phyloP scores from a whole-genome alignment of 1,140 invertebrate genomes.

The Steinernema feltiae region DNA sequence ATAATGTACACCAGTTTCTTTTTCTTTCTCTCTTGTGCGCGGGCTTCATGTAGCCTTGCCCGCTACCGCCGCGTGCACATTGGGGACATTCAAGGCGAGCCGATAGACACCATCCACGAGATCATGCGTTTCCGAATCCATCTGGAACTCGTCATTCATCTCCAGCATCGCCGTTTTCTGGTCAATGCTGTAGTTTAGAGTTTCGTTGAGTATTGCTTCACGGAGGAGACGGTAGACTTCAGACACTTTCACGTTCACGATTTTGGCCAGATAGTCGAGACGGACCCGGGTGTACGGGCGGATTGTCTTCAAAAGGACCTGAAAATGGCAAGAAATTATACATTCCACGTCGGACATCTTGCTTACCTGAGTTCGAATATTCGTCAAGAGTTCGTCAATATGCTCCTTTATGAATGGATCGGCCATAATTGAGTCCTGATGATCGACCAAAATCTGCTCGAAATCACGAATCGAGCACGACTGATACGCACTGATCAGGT shows the following conservation, averaged over 20 bases:
- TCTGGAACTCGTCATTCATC: background rate
- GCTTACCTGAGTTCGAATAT: conserved; percentile 80
- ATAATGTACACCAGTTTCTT: too few relatives aligned
- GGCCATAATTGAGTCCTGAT: conserved; percentile 94
- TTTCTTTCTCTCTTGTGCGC: too few relatives aligned
- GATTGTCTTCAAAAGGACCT: conserved; percentile 90
- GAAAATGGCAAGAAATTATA: conserved; percentile 16
- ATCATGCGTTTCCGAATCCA: background rate
- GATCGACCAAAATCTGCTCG: conserved; percentile 88
- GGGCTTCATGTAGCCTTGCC: background rate
- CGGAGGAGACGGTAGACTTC: conserved; percentile 95
- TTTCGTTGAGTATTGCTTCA: conserved; percentile 87
- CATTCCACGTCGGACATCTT: background rate
- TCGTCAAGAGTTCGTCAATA: conserved; percentile 92
- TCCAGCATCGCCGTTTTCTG: conserved; percentile 20
- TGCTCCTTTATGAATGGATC: conserved; percentile 98
- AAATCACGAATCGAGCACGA: conserved; percentile 92
- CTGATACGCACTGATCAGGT: conserved; percentile 92
- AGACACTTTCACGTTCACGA: conserved; percentile 86
- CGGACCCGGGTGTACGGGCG: conserved; percentile 96
- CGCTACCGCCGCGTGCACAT: background rate
- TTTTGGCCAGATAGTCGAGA: conserved; percentile 94
- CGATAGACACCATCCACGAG: background rate
- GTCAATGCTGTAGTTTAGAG: conserved; percentile 17
- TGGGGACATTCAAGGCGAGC: background rate